Conservation (phyloP, 2,888 invertebrate genomes). For the Lithophane socia region DNA sequence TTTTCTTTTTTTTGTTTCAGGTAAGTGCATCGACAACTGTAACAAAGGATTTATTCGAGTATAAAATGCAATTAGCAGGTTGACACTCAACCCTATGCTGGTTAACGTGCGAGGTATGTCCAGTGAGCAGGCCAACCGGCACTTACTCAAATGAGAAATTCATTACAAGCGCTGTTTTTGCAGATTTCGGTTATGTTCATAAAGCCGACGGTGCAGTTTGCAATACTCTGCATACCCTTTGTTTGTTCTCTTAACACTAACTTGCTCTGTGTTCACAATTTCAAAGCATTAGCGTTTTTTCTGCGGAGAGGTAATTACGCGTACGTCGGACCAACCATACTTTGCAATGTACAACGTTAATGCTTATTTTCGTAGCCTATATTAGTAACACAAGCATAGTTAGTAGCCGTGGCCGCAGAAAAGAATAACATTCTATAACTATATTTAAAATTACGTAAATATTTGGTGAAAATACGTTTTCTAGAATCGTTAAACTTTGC, state of each 20-base stretch:
- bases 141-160: conserved; percentile 66
- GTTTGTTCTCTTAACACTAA: conserved; percentile 64
- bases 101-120: conserved; percentile 47
- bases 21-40: conserved; percentile 59
- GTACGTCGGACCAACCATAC: conserved; percentile 57
- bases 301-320: conserved; percentile 62
- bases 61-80: conserved; percentile 42
- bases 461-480: conserved; percentile 50
- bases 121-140: conserved; percentile 47
- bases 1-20: conserved; percentile 65
- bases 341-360: conserved; percentile 45
- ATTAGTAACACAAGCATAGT: conserved; percentile 50
- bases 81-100: conserved; percentile 54
- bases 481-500: conserved; percentile 48
- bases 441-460: conserved; percentile 57
- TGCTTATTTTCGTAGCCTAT: conserved; percentile 45
- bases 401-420: conserved; percentile 27
- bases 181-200: conserved; percentile 62
- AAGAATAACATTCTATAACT: conserved; percentile 48
- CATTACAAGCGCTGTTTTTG: conserved; percentile 66
- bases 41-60: conserved; percentile 44
- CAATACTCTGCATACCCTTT: conserved; percentile 51
- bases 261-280: conserved; percentile 65
- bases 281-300: conserved; percentile 61
- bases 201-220: conserved; percentile 62